Base-by-base conservation (phyloP, 2,797 vertebrate species). In the Hafferia zeledoni region DNA sequence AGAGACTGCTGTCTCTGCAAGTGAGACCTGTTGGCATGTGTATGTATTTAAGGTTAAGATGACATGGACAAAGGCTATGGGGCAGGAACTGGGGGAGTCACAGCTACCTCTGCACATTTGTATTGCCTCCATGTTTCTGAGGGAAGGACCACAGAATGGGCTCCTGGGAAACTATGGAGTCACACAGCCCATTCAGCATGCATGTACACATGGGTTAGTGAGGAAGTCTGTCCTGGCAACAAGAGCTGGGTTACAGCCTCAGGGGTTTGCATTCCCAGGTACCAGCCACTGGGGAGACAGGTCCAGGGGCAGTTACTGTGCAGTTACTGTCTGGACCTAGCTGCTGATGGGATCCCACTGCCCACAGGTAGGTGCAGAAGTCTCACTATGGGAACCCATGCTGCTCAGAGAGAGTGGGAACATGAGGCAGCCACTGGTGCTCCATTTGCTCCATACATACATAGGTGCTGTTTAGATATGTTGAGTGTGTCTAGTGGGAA, bases 351-450 rank as follows among this genome's bases (percentile, higher is more conserved):
- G 43, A 72, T 25, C 28, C 9, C 6, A 5, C 0, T 37, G 27
- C 27, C 10, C 17, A 3, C 0, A 31, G 4, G 7, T 9, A 41
- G 0, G 11, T 1, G 1, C 1, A 46, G 5, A 27, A 41, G 55
- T 16, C 2, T 11, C 18, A 44, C 6, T 19, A 55, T 6, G 18
- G 37, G 16, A 75, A 43, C 5, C 14, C 1, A 1, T 30, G 7
- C 55, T 87, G 41, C 22, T 18, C 39, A 52, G 28, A 35, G 15
- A 46, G 13, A 41, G 20, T 18, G 83, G 23, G 46, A 79, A 67
- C 6, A 47, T 2, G 20, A 67, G 18, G 27, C 37, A 39, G 25
- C 9, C 43, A 59, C 7, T 6, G 1, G n/a, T 15, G 37, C 17
- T 69, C 25, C 37, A 33, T 67, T 46, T 59, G 30, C 8, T 5